These are phyloP conservation scores for Teleiodes luculella DNA, from an alignment of 2,888 invertebrate genomes.

Conservation along the genomic window DNA sequence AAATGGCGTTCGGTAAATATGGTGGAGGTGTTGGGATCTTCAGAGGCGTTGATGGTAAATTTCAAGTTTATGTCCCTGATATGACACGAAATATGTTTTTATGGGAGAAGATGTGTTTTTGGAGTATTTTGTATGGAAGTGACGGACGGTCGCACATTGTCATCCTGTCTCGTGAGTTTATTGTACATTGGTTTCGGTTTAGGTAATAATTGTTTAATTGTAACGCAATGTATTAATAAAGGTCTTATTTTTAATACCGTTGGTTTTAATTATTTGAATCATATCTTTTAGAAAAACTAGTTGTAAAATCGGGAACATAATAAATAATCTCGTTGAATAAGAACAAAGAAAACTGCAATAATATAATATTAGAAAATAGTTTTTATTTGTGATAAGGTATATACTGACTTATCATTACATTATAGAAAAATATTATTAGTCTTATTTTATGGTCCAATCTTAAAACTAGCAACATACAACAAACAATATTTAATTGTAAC, in stretches of 20 bases:
- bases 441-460: constrained; percentile 1
- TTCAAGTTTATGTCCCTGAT: no score
- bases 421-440: constrained; percentile 2
- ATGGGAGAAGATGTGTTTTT: not conserved
- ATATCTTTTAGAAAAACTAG: no score
- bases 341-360: no score
- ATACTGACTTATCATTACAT: no score
- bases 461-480: not conserved
- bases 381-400: no score
- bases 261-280: constrained; percentile 21
- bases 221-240: constrained; percentile 37
- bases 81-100: no score
- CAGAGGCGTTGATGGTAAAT: no score
- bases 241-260: constrained; percentile 35
- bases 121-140: not conserved
- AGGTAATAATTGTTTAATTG: constrained; percentile 31
- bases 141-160: constrained; percentile 16
- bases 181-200: constrained; percentile 39
- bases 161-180: constrained; percentile 23
- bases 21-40: no score
- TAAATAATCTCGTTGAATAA: no score
- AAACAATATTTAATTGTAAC: not conserved
- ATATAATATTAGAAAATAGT: no score
- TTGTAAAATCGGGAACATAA: no score
- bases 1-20: no score